phyloP scores from a whole-genome alignment of 2,888 invertebrate species.

The Prosapia bicincta region DNA sequence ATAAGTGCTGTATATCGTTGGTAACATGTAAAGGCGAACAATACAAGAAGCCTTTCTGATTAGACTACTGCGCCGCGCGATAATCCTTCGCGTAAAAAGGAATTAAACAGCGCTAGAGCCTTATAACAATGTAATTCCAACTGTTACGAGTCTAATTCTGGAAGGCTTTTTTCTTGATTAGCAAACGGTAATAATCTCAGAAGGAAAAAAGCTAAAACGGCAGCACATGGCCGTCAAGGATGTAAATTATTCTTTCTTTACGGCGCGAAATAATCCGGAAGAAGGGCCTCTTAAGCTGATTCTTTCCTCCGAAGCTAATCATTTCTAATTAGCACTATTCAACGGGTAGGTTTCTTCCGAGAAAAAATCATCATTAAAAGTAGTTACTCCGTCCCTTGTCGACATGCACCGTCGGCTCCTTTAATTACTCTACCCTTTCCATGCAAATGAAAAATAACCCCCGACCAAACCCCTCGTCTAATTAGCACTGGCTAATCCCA shows the following conservation, averaged over 20 bases:
- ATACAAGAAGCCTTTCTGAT: no score
- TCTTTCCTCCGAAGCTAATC: constrained; percentile 11
- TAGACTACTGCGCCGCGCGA: not conserved
- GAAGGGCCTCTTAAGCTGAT: constrained; percentile 19
- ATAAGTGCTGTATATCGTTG: no score
- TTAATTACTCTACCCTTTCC: constrained; percentile 26
- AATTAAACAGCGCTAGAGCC: not conserved
- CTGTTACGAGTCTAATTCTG: not conserved
- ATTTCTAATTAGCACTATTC: constrained; percentile 26
- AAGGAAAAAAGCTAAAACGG: not conserved
- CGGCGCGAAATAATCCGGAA: constrained; percentile 7
- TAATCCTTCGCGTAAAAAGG: not conserved
- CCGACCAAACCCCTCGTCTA: not conserved
- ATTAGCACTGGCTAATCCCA: constrained; percentile 21
- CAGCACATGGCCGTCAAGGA: constrained; percentile 2
- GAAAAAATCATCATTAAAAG: not conserved
- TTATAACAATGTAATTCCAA: not conserved
- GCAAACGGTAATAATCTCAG: not conserved
- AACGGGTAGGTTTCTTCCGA: not conserved
- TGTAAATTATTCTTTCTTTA: constrained; percentile 23
- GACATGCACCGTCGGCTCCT: constrained; percentile 19
- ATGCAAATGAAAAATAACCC: constrained; percentile 12
- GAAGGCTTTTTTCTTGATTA: not conserved
- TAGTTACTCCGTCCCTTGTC: not conserved
- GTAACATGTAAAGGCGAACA: no score